Evolutionary conservation across 2,797 vertebrate species (phyloP).

Genomic region (Champsocephalus gunnari): DNA sequence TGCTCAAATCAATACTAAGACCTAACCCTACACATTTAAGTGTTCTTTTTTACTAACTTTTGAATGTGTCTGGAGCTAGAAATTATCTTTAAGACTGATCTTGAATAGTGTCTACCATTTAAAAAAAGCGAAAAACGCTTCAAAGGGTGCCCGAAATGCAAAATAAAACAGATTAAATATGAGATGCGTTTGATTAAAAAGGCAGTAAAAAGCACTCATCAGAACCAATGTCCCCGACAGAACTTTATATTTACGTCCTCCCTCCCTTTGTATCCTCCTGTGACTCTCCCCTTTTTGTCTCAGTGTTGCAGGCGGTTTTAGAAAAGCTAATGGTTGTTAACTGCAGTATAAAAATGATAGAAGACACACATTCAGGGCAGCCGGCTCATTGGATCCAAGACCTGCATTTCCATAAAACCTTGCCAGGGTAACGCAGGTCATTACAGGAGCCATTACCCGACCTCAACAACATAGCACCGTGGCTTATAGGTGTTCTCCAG

Average conservation of each 20-base stretch:
- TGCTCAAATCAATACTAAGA: neutral
- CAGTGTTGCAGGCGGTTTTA: neutral
- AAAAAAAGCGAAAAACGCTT: neutral
- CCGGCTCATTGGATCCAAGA: conserved; percentile 44
- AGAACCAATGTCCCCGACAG: conserved; percentile 6
- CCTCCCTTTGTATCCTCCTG: conserved; percentile 10
- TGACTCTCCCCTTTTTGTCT: conserved; percentile 5
- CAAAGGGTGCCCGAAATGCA: neutral
- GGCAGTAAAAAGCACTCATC: neutral
- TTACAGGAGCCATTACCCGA: conserved; percentile 62
- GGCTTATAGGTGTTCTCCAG: conserved; percentile 11
- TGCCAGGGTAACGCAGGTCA: conserved; percentile 54
- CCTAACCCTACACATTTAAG: no score
- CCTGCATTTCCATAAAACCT: conserved; percentile 59
- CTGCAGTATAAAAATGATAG: conserved; percentile 46
- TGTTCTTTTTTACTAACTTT: no score
- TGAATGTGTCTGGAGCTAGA: no score
- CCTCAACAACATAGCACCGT: conserved; percentile 46
- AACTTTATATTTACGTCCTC: neutral
- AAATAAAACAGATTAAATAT: neutral
- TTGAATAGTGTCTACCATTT: no score
- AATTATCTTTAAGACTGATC: no score
- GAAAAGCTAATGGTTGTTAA: conserved; percentile 45
- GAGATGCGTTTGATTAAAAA: neutral
- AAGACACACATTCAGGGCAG: conserved; percentile 49